Evolutionary conservation across 2,797 vertebrate genomes (phyloP), one percentile per base, ranked within the genome.

Genomic region (Fistularia commersonii): DNA sequence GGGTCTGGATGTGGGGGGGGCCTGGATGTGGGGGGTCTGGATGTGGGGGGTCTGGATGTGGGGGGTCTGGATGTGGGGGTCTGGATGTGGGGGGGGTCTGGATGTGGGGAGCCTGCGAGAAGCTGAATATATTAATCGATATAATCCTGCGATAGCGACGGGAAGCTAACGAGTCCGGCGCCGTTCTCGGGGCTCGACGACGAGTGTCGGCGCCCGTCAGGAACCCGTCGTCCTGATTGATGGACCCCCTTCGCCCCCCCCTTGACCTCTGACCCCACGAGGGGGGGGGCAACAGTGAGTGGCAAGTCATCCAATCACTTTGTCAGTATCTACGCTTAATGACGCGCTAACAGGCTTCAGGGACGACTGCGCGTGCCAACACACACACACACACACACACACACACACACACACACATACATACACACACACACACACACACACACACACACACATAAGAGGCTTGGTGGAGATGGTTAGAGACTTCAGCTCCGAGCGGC

Each of bases 151-250:
- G n/a, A n/a, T n/a, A n/a, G n/a, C n/a, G n/a, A n/a, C n/a, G n/a
- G n/a, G n/a, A n/a, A n/a, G n/a, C n/a, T n/a, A n/a, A n/a, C 52
- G 61, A 65, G 66, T 51, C 63, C 66, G 71, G 54, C 72, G 61
- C 65, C 55, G 70, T 59, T 77, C 72, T 79, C 61, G n/a, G 31
- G 65, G 69, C 64, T 62, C 71, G 72, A 70, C 64, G 81, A 74
- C 73, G 66, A 77, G 79, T 77, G 84, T 76, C 76, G 71, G 74
- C 72, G 34, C 64, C 80, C 78, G 81, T 86, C 82, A 77, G 71
- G 72, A 66, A 67, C 57, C 72, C 77, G 77, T 81, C 83, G 10
- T 50, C 32, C 49, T 84, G 85, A 89, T 76, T 76, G 83, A 88
- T 85, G 76, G 76, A 44, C 61, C 52, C 55, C 75, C 79, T 69